These are phyloP conservation scores for Aulostomus chinensis DNA, from an alignment of 2,797 vertebrate species.

Conservation along the genomic window DNA sequence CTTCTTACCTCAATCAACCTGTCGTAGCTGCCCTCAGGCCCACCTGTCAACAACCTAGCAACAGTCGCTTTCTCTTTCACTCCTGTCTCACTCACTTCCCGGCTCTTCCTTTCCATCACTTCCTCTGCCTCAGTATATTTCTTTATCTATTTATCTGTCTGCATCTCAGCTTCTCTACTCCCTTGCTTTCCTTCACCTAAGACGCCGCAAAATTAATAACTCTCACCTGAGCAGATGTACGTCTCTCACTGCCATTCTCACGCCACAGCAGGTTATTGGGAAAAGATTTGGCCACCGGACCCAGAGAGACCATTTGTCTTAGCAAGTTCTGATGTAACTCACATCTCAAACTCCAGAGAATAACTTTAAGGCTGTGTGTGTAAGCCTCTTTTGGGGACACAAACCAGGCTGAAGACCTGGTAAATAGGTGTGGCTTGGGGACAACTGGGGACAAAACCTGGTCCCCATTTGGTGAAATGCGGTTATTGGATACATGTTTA, in stretches of 20 bases:
- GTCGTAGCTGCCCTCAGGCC: slow-evolving; percentile 73
- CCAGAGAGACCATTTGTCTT: slow-evolving; percentile 54
- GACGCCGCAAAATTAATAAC: slow-evolving; percentile 66
- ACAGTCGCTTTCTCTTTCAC: slow-evolving; percentile 67
- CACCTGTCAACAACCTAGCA: slow-evolving; percentile 73
- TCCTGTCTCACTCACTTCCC: slow-evolving; percentile 50
- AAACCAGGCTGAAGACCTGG: too few relatives aligned
- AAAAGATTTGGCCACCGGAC: slow-evolving; percentile 46
- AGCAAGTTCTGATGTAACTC: slow-evolving; percentile 53
- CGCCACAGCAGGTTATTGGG: slow-evolving; percentile 52
- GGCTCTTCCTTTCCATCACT: slow-evolving; percentile 56
- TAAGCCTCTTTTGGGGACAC: too few relatives aligned
- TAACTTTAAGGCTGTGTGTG: too few relatives aligned
- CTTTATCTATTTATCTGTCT: slow-evolving; percentile 53
- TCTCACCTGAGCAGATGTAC: slow-evolving; percentile 56
- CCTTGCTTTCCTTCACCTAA: slow-evolving; percentile 37
- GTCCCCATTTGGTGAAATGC: too few relatives aligned
- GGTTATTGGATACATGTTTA: too few relatives aligned
- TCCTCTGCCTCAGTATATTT: slow-evolving; percentile 50
- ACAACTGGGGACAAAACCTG: too few relatives aligned
- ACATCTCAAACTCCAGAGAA: too few relatives aligned
- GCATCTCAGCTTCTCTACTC: slow-evolving; percentile 42
- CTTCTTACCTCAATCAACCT: slow-evolving; percentile 75
- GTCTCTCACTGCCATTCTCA: slow-evolving; percentile 51
- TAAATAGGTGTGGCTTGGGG: too few relatives aligned